Base-by-base conservation (phyloP, 2,113 vertebrate species). In the Syngnathus scovelli region DNA sequence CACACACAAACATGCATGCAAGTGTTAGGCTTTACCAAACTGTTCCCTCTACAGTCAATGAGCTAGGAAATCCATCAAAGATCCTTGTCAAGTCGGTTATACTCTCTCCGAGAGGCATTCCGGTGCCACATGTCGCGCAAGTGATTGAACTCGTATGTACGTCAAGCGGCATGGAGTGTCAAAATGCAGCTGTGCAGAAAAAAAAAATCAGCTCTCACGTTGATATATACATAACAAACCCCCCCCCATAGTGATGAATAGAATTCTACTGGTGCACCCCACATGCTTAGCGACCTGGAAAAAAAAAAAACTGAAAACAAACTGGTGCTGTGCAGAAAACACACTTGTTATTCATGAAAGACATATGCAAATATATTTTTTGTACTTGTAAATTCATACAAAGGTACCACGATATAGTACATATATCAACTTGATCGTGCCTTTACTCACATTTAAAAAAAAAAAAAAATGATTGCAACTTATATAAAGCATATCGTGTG, bases 221-320 rank as follows among this genome's bases (percentile, higher is more conserved):
- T 88, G 86, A 90, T 89, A 81, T 85, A 90, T 89, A 88, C 88
- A 89, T 85, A 85, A 85, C 18, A 83, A 81, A 72, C 27, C 68
- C 48, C 78, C 76, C 74, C 78, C 75, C 1, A 37, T 59, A 46
- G 78, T 79, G 77, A 77, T 77, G 71, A 85, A 86, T 71, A 72
- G 73, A 71, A 64, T 71, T 68, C 68, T 70, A 69, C 69, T 12
- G 10, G 41, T 21, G 12, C 21, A 12, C 21, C 13, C n/a, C 6
- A 27, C 23, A 33, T 56, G 21, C 6, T 11, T 7, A 27, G 6
- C 1, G 23, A 7, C 11, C 12, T 56, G 55, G 33, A 33, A 70
- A 77, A 69, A 75, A 77, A 69, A 75, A 72, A 55, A 21, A 81
- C 7, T 33, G 55, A 36, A 56, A 56, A 56, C 12, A 13, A 56